Evolutionary conservation across 2,888 invertebrate species (phyloP).

Genomic region (Drosophila prolongata): DNA sequence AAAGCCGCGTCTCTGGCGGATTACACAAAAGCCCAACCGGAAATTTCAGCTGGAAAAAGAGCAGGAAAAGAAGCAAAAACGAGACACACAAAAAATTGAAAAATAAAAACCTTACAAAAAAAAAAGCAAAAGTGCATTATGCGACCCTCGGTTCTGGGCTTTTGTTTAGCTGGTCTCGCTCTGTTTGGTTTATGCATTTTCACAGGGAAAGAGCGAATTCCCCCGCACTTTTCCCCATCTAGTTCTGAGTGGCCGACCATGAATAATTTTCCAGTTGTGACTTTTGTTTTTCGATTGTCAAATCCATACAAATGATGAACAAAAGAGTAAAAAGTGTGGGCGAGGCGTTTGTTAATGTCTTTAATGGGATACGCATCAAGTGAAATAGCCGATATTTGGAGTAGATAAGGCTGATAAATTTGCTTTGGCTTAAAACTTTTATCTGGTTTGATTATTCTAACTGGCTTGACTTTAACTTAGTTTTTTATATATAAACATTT

Average conservation of each 20-base stretch:
- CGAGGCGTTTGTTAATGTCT: conserved; percentile 31
- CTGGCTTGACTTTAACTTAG: too few relatives aligned
- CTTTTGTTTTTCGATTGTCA: conserved; percentile 54
- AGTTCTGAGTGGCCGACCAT: conserved; percentile 66
- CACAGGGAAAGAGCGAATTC: conserved; percentile 16
- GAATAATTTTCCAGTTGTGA: conserved; percentile 65
- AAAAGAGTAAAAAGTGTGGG: conserved; percentile 56
- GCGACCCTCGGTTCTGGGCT: conserved; percentile 35
- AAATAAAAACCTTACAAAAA: conserved; percentile 19
- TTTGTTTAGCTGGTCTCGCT: conserved; percentile 56
- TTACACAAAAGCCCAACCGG: conserved; percentile 45
- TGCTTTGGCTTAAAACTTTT: too few relatives aligned
- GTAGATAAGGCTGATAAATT: neutral
- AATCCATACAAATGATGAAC: conserved; percentile 48
- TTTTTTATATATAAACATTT: neutral
- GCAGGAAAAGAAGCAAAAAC: conserved; percentile 24
- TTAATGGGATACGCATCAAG: conserved; percentile 25
- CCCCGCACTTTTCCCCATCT: conserved; percentile 5
- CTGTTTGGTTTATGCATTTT: conserved; percentile 58
- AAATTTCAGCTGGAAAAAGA: conserved; percentile 68
- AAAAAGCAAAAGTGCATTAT: conserved; percentile 68
- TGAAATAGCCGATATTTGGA: conserved; percentile 9
- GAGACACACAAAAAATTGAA: neutral
- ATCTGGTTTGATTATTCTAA: too few relatives aligned
- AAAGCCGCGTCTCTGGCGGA: conserved; percentile 46